Conservation (phyloP, 1,140 invertebrate species). For the Leptopilina boulardi region DNA sequence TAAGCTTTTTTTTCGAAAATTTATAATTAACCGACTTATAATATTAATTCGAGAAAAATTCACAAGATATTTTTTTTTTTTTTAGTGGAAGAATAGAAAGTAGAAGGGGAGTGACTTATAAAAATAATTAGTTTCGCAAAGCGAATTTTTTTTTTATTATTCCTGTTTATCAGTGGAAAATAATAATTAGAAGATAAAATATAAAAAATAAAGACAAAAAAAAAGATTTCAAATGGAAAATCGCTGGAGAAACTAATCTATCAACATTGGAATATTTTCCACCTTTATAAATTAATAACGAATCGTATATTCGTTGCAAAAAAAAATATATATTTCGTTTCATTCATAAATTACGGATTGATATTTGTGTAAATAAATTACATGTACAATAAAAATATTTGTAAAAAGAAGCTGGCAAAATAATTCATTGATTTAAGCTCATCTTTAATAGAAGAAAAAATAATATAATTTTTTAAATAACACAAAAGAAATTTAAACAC, state of each 20-base stretch:
- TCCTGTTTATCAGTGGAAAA: too few relatives aligned
- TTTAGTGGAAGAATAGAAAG: too few relatives aligned
- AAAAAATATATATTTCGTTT: too few relatives aligned
- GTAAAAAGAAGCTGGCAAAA: neutral
- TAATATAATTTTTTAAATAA: neutral
- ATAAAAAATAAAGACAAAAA: neutral
- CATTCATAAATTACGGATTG: neutral
- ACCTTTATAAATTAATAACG: neutral
- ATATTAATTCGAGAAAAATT: too few relatives aligned
- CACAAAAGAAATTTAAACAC: neutral
- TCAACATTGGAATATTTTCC: neutral
- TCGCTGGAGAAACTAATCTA: neutral
- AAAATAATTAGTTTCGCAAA: too few relatives aligned
- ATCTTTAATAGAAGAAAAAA: neutral
- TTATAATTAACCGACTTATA: too few relatives aligned
- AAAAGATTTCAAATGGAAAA: neutral
- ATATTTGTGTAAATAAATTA: neutral
- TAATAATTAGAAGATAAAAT: neutral
- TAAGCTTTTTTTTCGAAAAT: too few relatives aligned
- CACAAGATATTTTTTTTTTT: too few relatives aligned
- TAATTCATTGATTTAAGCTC: neutral
- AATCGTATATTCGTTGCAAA: too few relatives aligned
- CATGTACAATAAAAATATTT: neutral
- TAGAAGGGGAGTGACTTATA: too few relatives aligned
- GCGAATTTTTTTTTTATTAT: too few relatives aligned